Evolutionary conservation across 2,113 vertebrate species (phyloP).

Genomic region (Sander lucioperca): DNA sequence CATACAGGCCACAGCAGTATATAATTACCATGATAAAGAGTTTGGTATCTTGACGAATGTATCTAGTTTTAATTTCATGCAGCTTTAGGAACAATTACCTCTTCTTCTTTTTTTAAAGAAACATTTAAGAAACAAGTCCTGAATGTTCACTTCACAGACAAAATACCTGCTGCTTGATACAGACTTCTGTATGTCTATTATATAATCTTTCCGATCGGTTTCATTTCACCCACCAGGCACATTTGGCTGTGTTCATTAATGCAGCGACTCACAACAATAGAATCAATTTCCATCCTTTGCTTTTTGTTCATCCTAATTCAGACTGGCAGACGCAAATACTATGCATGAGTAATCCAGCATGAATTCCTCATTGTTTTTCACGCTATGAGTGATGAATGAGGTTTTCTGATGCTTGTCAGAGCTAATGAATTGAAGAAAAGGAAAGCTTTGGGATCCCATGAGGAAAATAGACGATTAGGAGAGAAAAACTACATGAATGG

Average conservation of each 20-base stretch:
- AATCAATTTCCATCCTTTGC: slow-evolving; percentile 38
- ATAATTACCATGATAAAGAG: neutral
- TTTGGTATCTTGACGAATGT: neutral
- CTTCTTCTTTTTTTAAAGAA: no score
- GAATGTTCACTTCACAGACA: neutral
- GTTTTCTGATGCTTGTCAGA: slow-evolving; percentile 51
- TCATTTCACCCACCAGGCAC: neutral
- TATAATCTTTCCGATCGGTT: slow-evolving; percentile 38
- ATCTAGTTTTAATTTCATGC: neutral
- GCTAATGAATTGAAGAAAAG: slow-evolving; percentile 46
- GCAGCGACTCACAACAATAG: slow-evolving; percentile 32
- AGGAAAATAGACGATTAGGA: slow-evolving; percentile 11
- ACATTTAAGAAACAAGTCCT: neutral
- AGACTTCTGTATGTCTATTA: neutral
- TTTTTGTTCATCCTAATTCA: slow-evolving; percentile 7
- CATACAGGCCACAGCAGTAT: neutral
- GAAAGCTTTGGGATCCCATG: neutral
- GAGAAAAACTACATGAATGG: neutral
- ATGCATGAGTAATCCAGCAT: slow-evolving; percentile 45
- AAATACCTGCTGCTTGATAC: neutral
- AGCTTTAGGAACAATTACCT: neutral
- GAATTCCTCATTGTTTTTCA: slow-evolving; percentile 45
- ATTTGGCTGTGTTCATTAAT: slow-evolving; percentile 43
- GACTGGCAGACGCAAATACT: slow-evolving; percentile 56
- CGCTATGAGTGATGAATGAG: slow-evolving; percentile 35